Conservation (phyloP, 2,888 invertebrate genomes). For the Tipula helvola region DNA sequence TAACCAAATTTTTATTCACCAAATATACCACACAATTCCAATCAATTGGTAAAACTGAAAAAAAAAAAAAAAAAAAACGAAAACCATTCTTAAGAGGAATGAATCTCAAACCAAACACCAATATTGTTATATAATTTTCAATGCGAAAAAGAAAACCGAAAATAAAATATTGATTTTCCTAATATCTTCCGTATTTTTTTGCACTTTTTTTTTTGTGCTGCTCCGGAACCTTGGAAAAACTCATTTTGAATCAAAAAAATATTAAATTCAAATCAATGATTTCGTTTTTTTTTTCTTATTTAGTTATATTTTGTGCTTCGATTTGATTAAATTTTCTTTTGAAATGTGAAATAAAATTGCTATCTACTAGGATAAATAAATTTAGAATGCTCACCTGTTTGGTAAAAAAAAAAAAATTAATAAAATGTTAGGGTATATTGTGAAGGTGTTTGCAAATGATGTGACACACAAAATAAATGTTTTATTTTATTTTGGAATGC, state of each 20-base stretch:
- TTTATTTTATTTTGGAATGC: neutral
- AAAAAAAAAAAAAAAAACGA: neutral
- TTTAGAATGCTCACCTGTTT: neutral
- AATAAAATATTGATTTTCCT: neutral
- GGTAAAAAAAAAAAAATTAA: too few species aligned
- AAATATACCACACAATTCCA: neutral
- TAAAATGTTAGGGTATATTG: neutral
- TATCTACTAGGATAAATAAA: neutral
- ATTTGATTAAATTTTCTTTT: neutral
- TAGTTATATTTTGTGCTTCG: neutral
- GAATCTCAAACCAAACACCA: neutral
- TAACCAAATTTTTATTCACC: neutral
- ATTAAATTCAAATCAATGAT: neutral
- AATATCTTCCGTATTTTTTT: neutral
- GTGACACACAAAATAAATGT: neutral
- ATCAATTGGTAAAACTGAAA: neutral
- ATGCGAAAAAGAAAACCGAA: neutral
- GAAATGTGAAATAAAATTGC: neutral
- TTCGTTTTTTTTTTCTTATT: neutral
- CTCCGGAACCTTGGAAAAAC: neutral
- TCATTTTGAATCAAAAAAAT: neutral
- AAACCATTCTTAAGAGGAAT: neutral
- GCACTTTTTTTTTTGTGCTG: neutral
- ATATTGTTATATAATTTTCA: neutral
- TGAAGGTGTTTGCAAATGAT: neutral